Conservation (phyloP, 2,888 invertebrate genomes). For the Melanophora roralis region DNA sequence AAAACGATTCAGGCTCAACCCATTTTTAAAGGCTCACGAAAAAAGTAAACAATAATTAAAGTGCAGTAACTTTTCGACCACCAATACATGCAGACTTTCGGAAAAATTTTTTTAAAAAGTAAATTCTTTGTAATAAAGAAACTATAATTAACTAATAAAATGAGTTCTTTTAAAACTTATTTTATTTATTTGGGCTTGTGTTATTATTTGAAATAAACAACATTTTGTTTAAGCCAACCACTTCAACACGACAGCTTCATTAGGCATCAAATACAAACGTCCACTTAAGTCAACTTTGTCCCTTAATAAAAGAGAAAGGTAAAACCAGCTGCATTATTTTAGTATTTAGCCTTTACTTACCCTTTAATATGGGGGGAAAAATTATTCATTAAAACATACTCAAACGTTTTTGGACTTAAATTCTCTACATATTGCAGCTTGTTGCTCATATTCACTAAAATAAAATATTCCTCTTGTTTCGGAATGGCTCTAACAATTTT, state of each 20-base stretch:
- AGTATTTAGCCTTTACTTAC: constrained; percentile 60
- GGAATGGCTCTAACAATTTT: constrained; percentile 71
- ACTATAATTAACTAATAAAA: too few species aligned
- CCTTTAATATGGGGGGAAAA: constrained; percentile 68
- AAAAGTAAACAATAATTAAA: too few species aligned
- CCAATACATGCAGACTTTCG: too few species aligned
- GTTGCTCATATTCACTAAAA: constrained; percentile 71
- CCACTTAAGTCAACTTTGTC: constrained; percentile 66
- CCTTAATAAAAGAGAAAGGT: constrained; percentile 54
- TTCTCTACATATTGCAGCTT: constrained; percentile 65
- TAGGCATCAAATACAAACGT: constrained; percentile 69
- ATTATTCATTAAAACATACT: constrained; percentile 68
- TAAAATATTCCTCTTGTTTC: constrained; percentile 69
- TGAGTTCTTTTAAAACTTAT: too few species aligned
- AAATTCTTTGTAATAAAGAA: too few species aligned
- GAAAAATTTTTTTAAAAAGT: too few species aligned
- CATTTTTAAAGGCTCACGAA: too few species aligned
- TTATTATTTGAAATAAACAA: background rate
- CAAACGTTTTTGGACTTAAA: constrained; percentile 66
- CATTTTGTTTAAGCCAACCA: constrained; percentile 63
- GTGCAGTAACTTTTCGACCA: too few species aligned
- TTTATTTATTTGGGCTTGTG: too few species aligned
- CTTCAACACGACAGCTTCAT: constrained; percentile 70
- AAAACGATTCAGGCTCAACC: too few species aligned
- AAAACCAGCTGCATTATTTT: background rate